Evolutionary conservation across 30 jellyfish, hydroid and myxozoan species (phyloP).

Genomic region (Hydractinia symbiolongicarpus): DNA sequence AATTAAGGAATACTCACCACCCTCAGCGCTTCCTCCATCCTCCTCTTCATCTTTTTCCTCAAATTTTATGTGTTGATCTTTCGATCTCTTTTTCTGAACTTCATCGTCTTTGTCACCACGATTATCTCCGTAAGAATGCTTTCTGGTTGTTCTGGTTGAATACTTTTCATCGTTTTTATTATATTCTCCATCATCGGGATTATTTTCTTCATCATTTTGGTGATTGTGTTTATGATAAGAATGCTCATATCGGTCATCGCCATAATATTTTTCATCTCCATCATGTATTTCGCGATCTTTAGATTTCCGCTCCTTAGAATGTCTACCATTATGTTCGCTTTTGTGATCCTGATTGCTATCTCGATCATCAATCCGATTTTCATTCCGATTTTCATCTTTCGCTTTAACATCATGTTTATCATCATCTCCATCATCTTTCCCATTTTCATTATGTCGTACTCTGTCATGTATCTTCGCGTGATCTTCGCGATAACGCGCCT

Average conservation of each 20-base stretch:
- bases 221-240: not conserved
- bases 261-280: conserved; percentile 4
- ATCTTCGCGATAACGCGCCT: not conserved
- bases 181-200: too few relatives aligned
- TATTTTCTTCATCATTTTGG: not conserved
- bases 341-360: conserved; percentile 7
- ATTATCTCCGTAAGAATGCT: too few relatives aligned
- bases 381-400: conserved; percentile 36
- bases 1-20: too few relatives aligned
- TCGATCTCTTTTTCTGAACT: conserved; percentile 1
- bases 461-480: not conserved
- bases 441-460: not conserved
- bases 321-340: conserved; percentile 5
- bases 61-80: not conserved
- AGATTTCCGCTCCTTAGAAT: not conserved
- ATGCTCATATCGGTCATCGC: not conserved
- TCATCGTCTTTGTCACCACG: not conserved
- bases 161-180: too few relatives aligned
- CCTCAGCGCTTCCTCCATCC: too few relatives aligned
- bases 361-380: conserved; percentile 40
- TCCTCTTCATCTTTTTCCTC: conserved; percentile 11
- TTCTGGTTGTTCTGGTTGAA: too few relatives aligned
- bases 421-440: conserved; percentile 14
- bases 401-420: conserved; percentile 7
- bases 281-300: not conserved